A percentile compares a stretch with the other conserved stretches of the same genome.
Conservation (phyloP, 2,113 vertebrate genomes). For the Spea multiplicata region DNA sequence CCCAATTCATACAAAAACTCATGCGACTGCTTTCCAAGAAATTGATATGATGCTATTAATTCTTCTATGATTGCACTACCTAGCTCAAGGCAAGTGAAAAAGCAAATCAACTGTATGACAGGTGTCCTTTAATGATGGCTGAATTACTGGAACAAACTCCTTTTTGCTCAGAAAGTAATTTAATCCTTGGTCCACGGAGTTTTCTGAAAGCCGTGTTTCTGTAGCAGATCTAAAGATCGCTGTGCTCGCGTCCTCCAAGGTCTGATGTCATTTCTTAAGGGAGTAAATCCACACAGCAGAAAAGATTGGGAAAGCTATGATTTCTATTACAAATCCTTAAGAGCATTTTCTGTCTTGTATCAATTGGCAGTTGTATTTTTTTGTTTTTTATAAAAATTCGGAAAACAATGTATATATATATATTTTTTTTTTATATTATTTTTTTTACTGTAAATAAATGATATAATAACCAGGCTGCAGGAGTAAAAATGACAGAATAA, state of each 20-base stretch:
- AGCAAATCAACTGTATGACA: constrained; percentile 24
- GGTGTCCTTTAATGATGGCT: constrained; percentile 26
- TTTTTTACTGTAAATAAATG: constrained; percentile 34
- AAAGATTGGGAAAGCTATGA: constrained; percentile 27
- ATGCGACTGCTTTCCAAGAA: constrained; percentile 24
- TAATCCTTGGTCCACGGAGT: constrained; percentile 45
- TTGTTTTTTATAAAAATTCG: constrained; percentile 12
- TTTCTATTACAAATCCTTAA: constrained; percentile 34
- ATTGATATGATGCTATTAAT: constrained; percentile 36
- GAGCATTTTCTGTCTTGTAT: not conserved
- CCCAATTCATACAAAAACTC: constrained; percentile 11
- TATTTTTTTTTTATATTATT: too few species aligned
- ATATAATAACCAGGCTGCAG: not conserved
- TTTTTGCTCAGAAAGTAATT: constrained; percentile 41
- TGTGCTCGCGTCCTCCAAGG: constrained; percentile 39
- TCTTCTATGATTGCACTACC: constrained; percentile 28
- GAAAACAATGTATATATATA: not conserved
- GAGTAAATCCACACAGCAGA: constrained; percentile 35
- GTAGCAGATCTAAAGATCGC: constrained; percentile 44
- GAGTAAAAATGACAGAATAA: not conserved
- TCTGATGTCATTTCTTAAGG: constrained; percentile 42
- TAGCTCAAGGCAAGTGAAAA: constrained; percentile 31
- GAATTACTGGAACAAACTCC: constrained; percentile 42
- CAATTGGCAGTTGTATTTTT: not conserved
- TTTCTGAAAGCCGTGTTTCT: constrained; percentile 42